Evolutionary conservation across 2,113 vertebrate species (phyloP).

Genomic region (Elephantulus edwardii): DNA sequence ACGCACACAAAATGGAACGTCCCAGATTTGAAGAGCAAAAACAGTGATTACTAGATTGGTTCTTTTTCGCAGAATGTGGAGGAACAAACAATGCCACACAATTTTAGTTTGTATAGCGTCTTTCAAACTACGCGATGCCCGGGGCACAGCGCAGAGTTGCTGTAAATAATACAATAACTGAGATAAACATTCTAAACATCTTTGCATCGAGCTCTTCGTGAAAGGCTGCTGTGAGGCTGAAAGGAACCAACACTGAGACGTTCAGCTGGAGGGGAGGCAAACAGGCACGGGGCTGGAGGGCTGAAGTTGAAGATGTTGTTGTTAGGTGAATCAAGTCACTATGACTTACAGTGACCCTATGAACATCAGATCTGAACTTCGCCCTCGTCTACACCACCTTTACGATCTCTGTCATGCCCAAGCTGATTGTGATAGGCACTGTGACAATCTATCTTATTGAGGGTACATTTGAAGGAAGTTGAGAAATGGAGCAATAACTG

Average conservation of each 20-base stretch:
- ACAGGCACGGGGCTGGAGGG: background rate
- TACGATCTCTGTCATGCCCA: too few species aligned
- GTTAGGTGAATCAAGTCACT: too few species aligned
- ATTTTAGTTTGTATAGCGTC: conserved; percentile 72
- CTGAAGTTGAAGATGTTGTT: too few species aligned
- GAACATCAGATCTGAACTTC: too few species aligned
- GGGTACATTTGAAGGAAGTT: background rate
- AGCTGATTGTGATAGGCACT: too few species aligned
- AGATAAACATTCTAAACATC: conserved; percentile 71
- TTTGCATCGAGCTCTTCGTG: conserved; percentile 27
- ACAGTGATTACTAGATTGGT: conserved; percentile 74
- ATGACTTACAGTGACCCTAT: too few species aligned
- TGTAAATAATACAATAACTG: conserved; percentile 65
- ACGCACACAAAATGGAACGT: conserved; percentile 62
- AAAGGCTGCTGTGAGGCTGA: background rate
- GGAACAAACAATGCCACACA: conserved; percentile 69
- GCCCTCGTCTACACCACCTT: too few species aligned
- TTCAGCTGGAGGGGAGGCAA: background rate
- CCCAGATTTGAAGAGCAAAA: conserved; percentile 68
- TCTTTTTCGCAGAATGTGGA: conserved; percentile 61
- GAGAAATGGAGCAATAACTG: background rate
- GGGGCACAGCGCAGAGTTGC: conserved; percentile 53
- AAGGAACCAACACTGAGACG: too few species aligned
- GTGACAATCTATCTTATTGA: background rate
- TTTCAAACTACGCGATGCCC: conserved; percentile 71